Evolutionary conservation across 2,797 vertebrate species (phyloP).

Genomic region (Iguana delicatissima): DNA sequence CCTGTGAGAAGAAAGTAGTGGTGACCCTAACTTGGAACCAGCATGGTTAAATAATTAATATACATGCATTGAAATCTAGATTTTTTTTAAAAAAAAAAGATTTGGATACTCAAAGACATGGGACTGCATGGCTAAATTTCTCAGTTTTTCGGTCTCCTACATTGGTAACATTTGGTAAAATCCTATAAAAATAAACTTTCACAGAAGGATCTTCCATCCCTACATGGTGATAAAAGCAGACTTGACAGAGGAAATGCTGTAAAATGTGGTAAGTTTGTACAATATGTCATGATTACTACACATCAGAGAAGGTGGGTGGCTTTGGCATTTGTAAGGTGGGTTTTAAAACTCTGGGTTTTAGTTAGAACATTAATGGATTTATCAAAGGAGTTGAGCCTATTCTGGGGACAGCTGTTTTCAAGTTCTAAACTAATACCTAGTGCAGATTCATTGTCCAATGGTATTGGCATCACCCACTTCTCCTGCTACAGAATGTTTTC

Average conservation of each 20-base stretch:
- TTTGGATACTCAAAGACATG: not conserved
- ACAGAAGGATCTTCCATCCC: not conserved
- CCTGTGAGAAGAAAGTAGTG: not conserved
- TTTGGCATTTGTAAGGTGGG: too few relatives aligned
- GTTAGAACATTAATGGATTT: too few relatives aligned
- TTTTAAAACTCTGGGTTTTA: too few relatives aligned
- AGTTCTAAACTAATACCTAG: too few relatives aligned
- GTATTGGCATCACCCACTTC: too few relatives aligned
- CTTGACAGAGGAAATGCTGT: not conserved
- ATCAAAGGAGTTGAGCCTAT: too few relatives aligned
- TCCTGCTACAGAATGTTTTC: not conserved
- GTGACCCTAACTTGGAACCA: not conserved
- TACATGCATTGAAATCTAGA: not conserved
- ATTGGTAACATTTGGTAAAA: not conserved
- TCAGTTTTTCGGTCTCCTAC: not conserved
- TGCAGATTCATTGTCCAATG: too few relatives aligned
- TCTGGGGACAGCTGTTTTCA: too few relatives aligned
- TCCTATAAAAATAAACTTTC: not conserved
- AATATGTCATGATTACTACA: too few relatives aligned
- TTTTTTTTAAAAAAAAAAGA: not conserved
- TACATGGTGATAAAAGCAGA: not conserved
- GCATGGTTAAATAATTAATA: not conserved
- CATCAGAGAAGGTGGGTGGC: too few relatives aligned
- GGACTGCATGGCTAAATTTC: too few relatives aligned
- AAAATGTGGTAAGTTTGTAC: not conserved